Evolutionary conservation across 2,113 vertebrate genomes (phyloP).

Genomic region (Ancistrus triradiatus): DNA sequence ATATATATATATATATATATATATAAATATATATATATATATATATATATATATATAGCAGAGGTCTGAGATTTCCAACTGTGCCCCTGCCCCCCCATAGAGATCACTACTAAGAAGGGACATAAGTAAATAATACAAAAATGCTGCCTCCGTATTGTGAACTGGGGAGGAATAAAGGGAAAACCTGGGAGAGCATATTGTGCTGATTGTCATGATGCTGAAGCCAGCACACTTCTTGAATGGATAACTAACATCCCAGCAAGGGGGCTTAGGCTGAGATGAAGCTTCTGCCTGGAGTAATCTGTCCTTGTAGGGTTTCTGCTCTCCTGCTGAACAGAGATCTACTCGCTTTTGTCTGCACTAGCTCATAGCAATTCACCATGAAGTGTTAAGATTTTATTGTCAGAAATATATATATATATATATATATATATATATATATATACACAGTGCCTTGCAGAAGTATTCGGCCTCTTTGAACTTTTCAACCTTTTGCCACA

Average conservation of each 20-base stretch:
- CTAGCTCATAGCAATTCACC: constrained; percentile 62
- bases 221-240: constrained; percentile 93
- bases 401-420: too few relatives aligned
- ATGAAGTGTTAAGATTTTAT: too few relatives aligned
- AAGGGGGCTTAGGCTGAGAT: constrained; percentile 49
- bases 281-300: constrained; percentile 64
- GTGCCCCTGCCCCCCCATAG: not conserved
- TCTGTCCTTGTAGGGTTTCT: constrained; percentile 75
- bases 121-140: too few relatives aligned
- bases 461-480: too few relatives aligned
- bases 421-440: too few relatives aligned
- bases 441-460: too few relatives aligned
- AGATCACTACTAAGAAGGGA: constrained; percentile 49
- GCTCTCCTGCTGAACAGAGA: constrained; percentile 75
- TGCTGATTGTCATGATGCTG: constrained; percentile 81
- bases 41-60: not conserved
- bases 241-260: constrained; percentile 79
- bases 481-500: too few relatives aligned
- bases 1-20: constrained; percentile 15
- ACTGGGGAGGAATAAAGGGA: constrained; percentile 41
- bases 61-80: constrained; percentile 9
- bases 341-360: constrained; percentile 77
- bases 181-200: constrained; percentile 84
- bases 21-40: constrained; percentile 1
- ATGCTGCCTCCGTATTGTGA: constrained; percentile 87